Evolutionary conservation across 2,113 vertebrate genomes (phyloP).

Genomic region (Prunella fulvescens): DNA sequence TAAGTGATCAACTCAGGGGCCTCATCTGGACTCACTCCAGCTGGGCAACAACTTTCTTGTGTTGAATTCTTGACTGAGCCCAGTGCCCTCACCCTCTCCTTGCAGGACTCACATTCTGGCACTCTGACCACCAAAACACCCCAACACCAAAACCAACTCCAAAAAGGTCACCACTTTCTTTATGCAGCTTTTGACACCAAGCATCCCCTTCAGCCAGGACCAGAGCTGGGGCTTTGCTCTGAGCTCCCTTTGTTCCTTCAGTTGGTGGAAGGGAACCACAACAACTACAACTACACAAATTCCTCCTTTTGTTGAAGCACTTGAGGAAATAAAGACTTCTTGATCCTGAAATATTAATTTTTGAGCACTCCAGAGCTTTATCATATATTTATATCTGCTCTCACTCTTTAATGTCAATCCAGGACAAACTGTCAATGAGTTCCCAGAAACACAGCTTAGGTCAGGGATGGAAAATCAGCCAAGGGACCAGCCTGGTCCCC

Average conservation of each 20-base stretch:
- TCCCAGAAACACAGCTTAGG: neutral
- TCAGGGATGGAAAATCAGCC: neutral
- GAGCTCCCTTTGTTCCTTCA: neutral
- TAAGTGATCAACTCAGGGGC: neutral
- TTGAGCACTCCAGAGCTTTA: neutral
- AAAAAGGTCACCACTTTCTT: neutral
- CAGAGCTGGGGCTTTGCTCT: neutral
- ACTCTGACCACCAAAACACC: neutral
- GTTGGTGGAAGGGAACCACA: neutral
- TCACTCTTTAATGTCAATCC: neutral
- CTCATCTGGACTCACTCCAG: neutral
- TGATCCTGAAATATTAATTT: neutral
- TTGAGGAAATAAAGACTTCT: neutral
- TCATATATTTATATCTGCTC: neutral
- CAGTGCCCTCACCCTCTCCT: neutral
- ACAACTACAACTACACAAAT: neutral
- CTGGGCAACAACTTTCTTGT: neutral
- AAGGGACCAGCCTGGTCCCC: neutral
- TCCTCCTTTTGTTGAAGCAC: neutral
- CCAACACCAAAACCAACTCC: neutral
- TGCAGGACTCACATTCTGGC: neutral
- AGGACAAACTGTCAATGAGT: neutral
- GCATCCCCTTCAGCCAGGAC: neutral
- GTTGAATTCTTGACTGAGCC: neutral
- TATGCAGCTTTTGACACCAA: neutral